Percentiles rank a stretch among this genome's conserved stretches.
Conservation (phyloP, 2,113 vertebrate species). For the Motacilla tschutschensis region DNA sequence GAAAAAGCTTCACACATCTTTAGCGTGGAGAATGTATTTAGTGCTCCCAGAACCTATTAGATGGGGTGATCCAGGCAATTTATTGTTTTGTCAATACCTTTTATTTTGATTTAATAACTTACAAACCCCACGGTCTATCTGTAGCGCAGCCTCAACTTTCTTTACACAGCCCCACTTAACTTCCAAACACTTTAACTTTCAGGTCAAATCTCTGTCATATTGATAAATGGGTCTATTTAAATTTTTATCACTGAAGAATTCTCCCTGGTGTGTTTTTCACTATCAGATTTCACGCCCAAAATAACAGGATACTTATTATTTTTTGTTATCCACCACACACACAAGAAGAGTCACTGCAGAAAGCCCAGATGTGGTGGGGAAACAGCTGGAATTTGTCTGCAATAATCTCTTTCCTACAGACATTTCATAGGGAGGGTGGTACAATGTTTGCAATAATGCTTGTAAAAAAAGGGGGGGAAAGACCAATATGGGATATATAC, state of each 20-base stretch:
- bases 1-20: background rate
- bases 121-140: background rate
- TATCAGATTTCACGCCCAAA: constrained; percentile 58
- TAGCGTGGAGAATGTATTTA: background rate
- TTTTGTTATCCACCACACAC: constrained; percentile 11
- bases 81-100: constrained; percentile 59
- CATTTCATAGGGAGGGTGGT: fast-evolving
- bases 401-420: background rate
- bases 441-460: background rate
- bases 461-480: background rate
- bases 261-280: constrained; percentile 48
- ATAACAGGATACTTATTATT: constrained; percentile 37
- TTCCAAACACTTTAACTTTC: constrained; percentile 56
- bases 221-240: constrained; percentile 69
- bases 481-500: background rate
- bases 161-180: constrained; percentile 44
- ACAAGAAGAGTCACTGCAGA: background rate
- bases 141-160: constrained; percentile 5
- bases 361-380: background rate
- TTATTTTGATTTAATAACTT: constrained; percentile 62
- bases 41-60: constrained; percentile 18
- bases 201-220: constrained; percentile 60
- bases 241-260: constrained; percentile 57
- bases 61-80: constrained; percentile 16
- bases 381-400: background rate